Base-by-base conservation (phyloP, 1,140 invertebrate species). In the Laodelphax striatellus region DNA sequence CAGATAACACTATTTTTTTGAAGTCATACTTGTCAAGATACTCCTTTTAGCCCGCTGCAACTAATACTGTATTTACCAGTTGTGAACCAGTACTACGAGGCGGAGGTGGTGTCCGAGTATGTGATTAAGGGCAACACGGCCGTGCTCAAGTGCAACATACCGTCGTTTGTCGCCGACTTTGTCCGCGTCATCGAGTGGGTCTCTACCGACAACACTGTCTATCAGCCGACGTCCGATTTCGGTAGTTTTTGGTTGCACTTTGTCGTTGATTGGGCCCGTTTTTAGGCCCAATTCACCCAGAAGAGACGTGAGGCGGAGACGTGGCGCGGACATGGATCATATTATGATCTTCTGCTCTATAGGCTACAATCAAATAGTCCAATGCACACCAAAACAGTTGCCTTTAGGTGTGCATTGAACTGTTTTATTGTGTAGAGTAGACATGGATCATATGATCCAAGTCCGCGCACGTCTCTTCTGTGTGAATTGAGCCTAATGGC, bases 101-200 rank as follows among this genome's bases (percentile, higher is more conserved):
- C 92, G 19, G 88, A 93, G 74, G 87, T 93, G 55, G 86, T 91
- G n/a, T 91, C 91, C 43, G 92, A 92, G 69, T 94, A 94, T 75
- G 90, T 94, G 24, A 94, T 94, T 68, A 81, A 87, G 58, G 92
- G 92, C 55, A 94, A 94, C 74, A 88, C 91, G 50, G 93, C 92
- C 19, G 87, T 96, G 53, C 73, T 96, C 43, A 94, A 93, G 75
- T 96, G 93, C 73, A 90, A 86, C 65, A 93, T 96, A 66, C 94
- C 93, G 16, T 88, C 86, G 58, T 96, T 93, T 75, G 90, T 94
- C 43, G 84, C 87, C 46, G 91, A 94, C 77, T 95, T 93, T 72
- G 87, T 95, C 31, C 82, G 84, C 67, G 90, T 96, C 8, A 87
- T 91, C 67, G 82, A 88, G 58, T 97, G 93, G 93, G 82, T 89